These are phyloP conservation scores for Sebastes minor DNA, from an alignment of 2,797 vertebrate genomes.

Conservation along the genomic window DNA sequence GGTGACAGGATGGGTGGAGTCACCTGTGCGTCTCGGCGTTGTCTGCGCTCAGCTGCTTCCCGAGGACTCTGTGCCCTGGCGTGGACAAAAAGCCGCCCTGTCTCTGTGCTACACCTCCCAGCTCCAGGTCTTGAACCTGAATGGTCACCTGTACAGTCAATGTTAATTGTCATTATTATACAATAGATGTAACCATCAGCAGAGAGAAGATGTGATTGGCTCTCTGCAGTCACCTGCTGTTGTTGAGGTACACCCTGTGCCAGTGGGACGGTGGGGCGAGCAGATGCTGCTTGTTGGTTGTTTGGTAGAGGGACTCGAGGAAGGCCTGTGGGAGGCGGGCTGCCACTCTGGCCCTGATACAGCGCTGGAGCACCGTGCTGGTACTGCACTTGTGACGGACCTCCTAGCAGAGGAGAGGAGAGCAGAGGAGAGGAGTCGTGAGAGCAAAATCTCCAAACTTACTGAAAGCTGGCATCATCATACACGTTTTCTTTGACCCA, in stretches of 20 bases:
- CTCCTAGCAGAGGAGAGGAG: slow-evolving; percentile 75
- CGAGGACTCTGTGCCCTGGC: slow-evolving; percentile 90
- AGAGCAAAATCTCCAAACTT: not conserved
- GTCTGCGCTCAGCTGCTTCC: slow-evolving; percentile 98
- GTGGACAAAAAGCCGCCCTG: slow-evolving; percentile 88
- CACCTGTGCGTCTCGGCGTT: slow-evolving; percentile 97
- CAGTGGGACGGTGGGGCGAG: slow-evolving; percentile 65
- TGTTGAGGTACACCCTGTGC: slow-evolving; percentile 78
- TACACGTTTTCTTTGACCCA: not conserved
- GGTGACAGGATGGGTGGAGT: slow-evolving; percentile 50
- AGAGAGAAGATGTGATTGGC: slow-evolving; percentile 42
- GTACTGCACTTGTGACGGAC: slow-evolving; percentile 88
- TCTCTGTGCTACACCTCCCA: slow-evolving; percentile 79
- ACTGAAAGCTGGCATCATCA: not conserved
- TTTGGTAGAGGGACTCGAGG: slow-evolving; percentile 82
- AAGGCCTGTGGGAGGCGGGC: slow-evolving; percentile 88
- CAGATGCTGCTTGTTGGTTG: slow-evolving; percentile 71
- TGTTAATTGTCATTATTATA: not conserved
- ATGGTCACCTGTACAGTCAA: slow-evolving; percentile 87
- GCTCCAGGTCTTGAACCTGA: slow-evolving; percentile 93
- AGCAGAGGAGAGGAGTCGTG: not conserved
- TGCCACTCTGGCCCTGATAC: slow-evolving; percentile 88
- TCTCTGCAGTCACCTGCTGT: slow-evolving; percentile 87
- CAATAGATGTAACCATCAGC: not conserved
- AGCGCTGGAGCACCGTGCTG: slow-evolving; percentile 85